phyloP scores from a whole-genome alignment of 2,888 invertebrate species.

The Zhuqinia jingwanae region DNA sequence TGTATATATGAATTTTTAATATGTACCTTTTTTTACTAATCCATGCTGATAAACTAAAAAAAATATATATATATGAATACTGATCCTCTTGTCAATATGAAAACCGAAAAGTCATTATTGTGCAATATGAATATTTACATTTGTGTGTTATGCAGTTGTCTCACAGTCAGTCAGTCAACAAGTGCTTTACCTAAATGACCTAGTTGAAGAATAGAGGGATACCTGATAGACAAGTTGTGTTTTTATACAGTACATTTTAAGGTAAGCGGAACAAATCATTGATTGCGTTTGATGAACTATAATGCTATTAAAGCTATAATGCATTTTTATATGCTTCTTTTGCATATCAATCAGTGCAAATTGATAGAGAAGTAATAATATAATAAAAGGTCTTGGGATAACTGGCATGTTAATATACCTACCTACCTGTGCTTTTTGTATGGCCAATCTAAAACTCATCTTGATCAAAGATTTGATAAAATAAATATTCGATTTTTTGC shows the following conservation, averaged over 20 bases:
- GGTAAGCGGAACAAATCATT: constrained; percentile 63
- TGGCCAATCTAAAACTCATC: constrained; percentile 1
- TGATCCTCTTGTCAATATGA: background rate
- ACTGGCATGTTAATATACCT: no score
- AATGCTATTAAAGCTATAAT: no score
- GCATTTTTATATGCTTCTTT: no score
- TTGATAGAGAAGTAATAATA: no score
- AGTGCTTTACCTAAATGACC: constrained; percentile 66
- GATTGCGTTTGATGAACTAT: constrained; percentile 38
- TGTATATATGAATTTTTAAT: background rate
- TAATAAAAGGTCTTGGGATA: no score
- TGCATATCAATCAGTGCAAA: no score
- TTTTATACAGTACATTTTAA: constrained; percentile 53
- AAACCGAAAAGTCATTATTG: constrained; percentile 50
- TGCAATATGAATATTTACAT: constrained; percentile 59
- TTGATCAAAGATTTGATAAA: background rate
- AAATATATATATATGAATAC: background rate
- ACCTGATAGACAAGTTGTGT: constrained; percentile 55
- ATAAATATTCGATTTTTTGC: constrained; percentile 16
- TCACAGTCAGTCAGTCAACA: constrained; percentile 56
- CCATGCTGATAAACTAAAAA: constrained; percentile 4
- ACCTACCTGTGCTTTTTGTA: background rate
- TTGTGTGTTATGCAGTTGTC: constrained; percentile 65
- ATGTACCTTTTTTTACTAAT: constrained; percentile 2
- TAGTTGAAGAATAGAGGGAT: constrained; percentile 63